A percentile compares a stretch with the other conserved stretches of the same genome.
Evolutionary conservation across 2,888 invertebrate genomes (phyloP).

Genomic region (Cacoxenus indagator): DNA sequence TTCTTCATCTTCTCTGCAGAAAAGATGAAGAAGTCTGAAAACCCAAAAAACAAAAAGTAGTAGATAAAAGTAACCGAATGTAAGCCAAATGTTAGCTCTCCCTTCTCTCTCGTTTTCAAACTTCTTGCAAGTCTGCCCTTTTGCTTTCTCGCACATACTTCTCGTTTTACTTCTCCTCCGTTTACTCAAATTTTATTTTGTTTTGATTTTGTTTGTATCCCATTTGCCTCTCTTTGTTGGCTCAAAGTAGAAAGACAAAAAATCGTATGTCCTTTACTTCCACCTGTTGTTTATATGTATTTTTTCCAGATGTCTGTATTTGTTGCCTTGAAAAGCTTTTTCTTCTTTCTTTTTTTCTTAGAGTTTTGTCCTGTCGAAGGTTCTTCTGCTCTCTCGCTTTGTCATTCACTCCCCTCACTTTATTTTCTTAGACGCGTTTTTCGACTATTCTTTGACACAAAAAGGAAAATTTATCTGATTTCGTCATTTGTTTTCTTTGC

Average conservation of each 20-base stretch:
- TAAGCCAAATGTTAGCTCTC: neutral
- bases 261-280: neutral
- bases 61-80: no score
- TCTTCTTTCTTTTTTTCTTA: neutral
- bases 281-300: no score
- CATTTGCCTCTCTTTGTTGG: neutral
- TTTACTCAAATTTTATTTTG: neutral
- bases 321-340: no score
- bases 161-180: neutral
- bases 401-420: neutral
- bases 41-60: no score
- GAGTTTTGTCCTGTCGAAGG: neutral
- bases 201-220: neutral
- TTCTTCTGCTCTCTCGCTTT: neutral
- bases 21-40: no score
- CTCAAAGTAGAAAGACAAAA: no score
- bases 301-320: no score
- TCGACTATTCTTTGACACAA: no score
- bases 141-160: constrained; percentile 8
- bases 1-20: no score
- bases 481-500: no score
- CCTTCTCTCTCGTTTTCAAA: neutral
- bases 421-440: neutral
- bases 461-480: no score
- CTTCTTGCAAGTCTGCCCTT: neutral